These are phyloP conservation scores for Montifringilla adamsi DNA, from an alignment of 2,113 vertebrate genomes.

Conservation along the genomic window DNA sequence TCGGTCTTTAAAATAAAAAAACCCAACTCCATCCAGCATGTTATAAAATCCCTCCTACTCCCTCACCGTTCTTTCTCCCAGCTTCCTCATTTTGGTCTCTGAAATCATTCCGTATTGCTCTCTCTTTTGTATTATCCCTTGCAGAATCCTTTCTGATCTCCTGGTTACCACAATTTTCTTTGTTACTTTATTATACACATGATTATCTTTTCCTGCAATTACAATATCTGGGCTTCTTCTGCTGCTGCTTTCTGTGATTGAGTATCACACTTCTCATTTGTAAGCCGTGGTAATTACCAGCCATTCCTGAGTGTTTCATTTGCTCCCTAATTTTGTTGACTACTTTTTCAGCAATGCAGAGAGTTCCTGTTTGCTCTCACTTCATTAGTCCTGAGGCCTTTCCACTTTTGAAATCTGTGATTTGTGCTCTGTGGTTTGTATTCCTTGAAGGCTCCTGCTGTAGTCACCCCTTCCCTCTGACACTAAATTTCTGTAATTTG, in stretches of 20 bases:
- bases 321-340: constrained; percentile 28
- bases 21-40: not conserved
- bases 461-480: not conserved
- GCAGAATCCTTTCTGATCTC: constrained; percentile 13
- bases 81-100: constrained; percentile 21
- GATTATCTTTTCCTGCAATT: constrained; percentile 32
- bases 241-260: not conserved
- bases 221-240: not conserved
- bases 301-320: not conserved
- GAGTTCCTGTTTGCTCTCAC: not conserved
- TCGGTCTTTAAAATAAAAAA: constrained; percentile 19
- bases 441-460: too few relatives aligned
- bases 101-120: constrained; percentile 15
- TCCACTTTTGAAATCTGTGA: not conserved
- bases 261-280: not conserved
- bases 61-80: not conserved
- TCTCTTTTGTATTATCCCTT: not conserved
- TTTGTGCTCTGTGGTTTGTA: not conserved
- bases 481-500: not conserved
- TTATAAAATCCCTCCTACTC: constrained; percentile 35
- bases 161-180: not conserved
- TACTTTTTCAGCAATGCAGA: not conserved
- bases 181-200: constrained; percentile 3
- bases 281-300: not conserved
- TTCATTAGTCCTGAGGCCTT: constrained; percentile 4